Evolutionary conservation across 2,113 vertebrate species (phyloP).

Genomic region (Nematolebias whitei): DNA sequence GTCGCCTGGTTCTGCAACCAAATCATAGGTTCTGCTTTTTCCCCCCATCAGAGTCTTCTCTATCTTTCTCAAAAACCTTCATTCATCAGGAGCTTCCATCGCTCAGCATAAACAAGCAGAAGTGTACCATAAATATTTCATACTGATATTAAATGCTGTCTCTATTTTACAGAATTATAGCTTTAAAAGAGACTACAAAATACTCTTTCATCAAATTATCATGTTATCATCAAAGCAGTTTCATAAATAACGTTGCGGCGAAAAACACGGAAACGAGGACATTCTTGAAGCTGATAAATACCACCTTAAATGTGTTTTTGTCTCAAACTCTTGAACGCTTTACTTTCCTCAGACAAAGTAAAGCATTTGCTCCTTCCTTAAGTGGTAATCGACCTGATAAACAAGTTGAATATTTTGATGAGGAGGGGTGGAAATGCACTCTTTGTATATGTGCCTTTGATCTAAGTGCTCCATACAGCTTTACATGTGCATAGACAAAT

Average conservation of each 20-base stretch:
- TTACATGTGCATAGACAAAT: constrained; percentile 22
- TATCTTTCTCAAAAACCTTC: constrained; percentile 41
- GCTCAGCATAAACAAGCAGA: constrained; percentile 64
- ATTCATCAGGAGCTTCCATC: constrained; percentile 47
- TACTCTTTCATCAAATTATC: constrained; percentile 66
- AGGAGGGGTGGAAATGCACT: constrained; percentile 30
- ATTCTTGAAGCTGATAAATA: constrained; percentile 45
- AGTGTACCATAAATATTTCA: constrained; percentile 70
- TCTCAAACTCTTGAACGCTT: constrained; percentile 10
- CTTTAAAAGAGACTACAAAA: constrained; percentile 70
- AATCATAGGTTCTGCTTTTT: constrained; percentile 12
- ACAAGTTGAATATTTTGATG: constrained; percentile 61
- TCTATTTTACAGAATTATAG: constrained; percentile 62
- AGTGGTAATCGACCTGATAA: constrained; percentile 38
- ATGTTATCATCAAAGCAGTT: constrained; percentile 64
- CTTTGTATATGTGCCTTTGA: constrained; percentile 52
- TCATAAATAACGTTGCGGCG: constrained; percentile 48
- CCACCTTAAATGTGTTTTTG: constrained; percentile 12
- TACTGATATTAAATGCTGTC: constrained; percentile 66
- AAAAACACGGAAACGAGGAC: constrained; percentile 38
- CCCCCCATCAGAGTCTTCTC: background rate
- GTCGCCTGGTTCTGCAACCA: background rate
- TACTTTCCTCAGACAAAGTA: constrained; percentile 12
- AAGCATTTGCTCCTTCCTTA: constrained; percentile 24
- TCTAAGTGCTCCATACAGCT: constrained; percentile 56